Base-by-base conservation (phyloP, 2,797 vertebrate species). In the Bufotes viridis region DNA sequence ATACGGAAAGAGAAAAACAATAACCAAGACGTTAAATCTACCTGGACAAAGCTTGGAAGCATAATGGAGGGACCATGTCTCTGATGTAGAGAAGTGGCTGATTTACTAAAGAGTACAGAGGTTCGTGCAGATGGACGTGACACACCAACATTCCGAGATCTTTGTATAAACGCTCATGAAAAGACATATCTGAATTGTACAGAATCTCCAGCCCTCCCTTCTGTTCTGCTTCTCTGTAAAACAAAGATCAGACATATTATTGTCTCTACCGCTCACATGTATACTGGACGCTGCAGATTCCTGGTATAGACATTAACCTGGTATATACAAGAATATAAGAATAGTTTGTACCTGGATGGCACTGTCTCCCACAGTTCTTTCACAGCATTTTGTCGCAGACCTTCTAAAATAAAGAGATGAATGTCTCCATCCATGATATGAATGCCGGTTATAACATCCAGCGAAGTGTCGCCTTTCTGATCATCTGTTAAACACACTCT, bases 391-490 rank as follows among this genome's bases (percentile, higher is more conserved):
- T 94, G 90, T 76, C 93, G 96, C 87, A 97, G 90, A 78, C 97
- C 97, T 92, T 98, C 97, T 58, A 97, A 92, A 84, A 97, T 88
- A 81, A 97, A 93, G 78, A 98, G 92, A 91, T 97, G 95, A 18
- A 90, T 88, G 87, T 63, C 89, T 70, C 93, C 94, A 76, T 98
- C 96, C 83, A 93, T 34, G 85, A 97, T 74, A 24, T 97, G 96
- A 93, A 98, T 96, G 78, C 97, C 96, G 0, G 96, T 96, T 89
- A 98, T 91, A 86, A 96, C 87, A 82, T 98, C 95, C 90, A 97
- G 90, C 65, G 92, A 80, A 2, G 82, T 90, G 90, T 90, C 92
- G 3, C 93, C 90, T 88, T 91, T 90, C 29, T 86, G 79, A 88
- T 93, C 74, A 29, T 91, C 87, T 51, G 91, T 91, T 83, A 94